phyloP scores from a whole-genome alignment of 2,888 invertebrate species.

The Cremastinae sp. region DNA sequence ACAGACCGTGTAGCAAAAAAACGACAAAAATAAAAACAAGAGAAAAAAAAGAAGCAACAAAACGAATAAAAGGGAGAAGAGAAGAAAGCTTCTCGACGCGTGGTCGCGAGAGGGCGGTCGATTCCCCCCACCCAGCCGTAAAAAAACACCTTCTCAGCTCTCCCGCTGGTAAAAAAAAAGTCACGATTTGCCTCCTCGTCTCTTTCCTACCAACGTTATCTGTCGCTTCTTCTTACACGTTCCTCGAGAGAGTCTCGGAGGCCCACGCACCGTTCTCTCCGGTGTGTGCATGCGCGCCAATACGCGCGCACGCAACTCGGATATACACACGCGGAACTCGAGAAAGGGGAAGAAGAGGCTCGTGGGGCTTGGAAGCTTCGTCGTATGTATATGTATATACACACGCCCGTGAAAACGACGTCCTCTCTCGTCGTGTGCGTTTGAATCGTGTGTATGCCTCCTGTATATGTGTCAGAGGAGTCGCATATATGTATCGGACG shows the following conservation, averaged over 20 bases:
- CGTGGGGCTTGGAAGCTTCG: conserved; percentile 9
- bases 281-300: conserved; percentile 26
- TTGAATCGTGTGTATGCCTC: conserved; percentile 9
- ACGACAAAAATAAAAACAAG: conserved; percentile 30
- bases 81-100: conserved; percentile 63
- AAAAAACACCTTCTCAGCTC: conserved; percentile 70
- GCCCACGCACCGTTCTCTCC: conserved; percentile 51
- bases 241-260: conserved; percentile 47
- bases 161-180: conserved; percentile 39
- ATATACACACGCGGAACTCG: conserved; percentile 2
- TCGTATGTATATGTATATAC: not conserved
- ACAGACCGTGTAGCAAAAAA: conserved; percentile 33
- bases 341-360: conserved; percentile 18
- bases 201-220: conserved; percentile 32
- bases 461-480: conserved; percentile 9
- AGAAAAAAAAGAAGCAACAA: conserved; percentile 56
- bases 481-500: conserved; percentile 26
- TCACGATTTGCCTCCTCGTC: conserved; percentile 9
- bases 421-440: not conserved
- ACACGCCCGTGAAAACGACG: conserved; percentile 12
- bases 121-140: conserved; percentile 71
- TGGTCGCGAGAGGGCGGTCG: conserved; percentile 59
- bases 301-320: conserved; percentile 51
- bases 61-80: conserved; percentile 61
- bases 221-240: conserved; percentile 40